These are phyloP conservation scores for Gerris buenoi DNA, from an alignment of 1,140 invertebrate genomes.

Conservation along the genomic window DNA sequence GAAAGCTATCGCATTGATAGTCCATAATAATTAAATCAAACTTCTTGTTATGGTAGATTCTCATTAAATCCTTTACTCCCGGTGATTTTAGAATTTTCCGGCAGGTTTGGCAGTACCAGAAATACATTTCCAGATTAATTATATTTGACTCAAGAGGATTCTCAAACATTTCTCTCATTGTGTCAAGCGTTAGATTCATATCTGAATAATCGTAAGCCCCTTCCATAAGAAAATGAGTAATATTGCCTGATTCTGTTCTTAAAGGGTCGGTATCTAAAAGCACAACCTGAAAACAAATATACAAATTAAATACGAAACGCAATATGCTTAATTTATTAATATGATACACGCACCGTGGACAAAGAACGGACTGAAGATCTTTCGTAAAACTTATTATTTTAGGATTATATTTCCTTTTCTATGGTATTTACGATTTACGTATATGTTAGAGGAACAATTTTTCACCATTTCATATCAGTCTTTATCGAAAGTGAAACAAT, in stretches of 20 bases:
- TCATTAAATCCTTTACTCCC: background rate
- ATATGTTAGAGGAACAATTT: too few species aligned
- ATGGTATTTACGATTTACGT: too few species aligned
- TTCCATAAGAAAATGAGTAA: background rate
- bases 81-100: background rate
- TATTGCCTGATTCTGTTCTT: background rate
- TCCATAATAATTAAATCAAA: background rate
- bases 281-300: background rate
- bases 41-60: background rate
- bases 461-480: too few species aligned
- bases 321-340: too few species aligned
- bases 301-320: too few species aligned
- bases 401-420: too few species aligned
- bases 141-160: background rate
- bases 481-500: too few species aligned
- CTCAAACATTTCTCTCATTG: background rate
- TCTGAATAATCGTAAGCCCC: background rate
- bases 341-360: too few species aligned
- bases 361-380: too few species aligned
- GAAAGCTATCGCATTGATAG: slow-evolving; percentile 1
- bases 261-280: background rate
- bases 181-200: background rate
- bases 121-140: background rate
- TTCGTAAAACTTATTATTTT: too few species aligned
- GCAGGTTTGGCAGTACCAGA: background rate